Base-by-base conservation (phyloP, 2,113 vertebrate genomes). In the Pseudorhombus dupliciocellatus region DNA sequence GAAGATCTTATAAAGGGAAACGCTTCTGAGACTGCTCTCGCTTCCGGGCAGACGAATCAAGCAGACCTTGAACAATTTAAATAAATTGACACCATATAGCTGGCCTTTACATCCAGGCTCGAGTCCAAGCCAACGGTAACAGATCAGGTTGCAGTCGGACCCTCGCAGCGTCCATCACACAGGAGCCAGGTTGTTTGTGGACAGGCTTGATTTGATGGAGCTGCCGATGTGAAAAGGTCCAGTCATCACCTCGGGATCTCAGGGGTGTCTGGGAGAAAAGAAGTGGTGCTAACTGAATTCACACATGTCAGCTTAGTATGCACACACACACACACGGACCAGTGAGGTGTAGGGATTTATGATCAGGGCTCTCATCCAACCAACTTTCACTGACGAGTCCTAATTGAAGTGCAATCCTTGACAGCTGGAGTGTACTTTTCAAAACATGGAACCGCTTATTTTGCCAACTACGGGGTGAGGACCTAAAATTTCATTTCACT, bases 211-310 rank as follows among this genome's bases (percentile, higher is more conserved):
- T 80, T 73, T 78, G 71, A 80, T 51, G n/a, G 61, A 42, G 18
- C 64, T 57, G 70, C 59, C 66, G 55, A 70, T 73, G 67, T 76
- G 62, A 78, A 74, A 64, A 80, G 56, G 48, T 77, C 80, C 62
- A 70, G 58, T 85, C 76, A 20, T 82, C 88, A 87, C 84, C 51
- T 82, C 15, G 0, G 51, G 42, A 20, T 79, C 79, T 77, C 77
- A 72, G 57, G 83, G 78, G 65, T 60, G 72, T 85, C 79, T 85
- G 71, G 59, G 34, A 62, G 73, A 66, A 44, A 37, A 56, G 60
- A 18, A 56, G 34, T 4, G 1, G 24, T 1, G 26, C 56, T 80
- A 73, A 88, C 8, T 75, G 53, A 30, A 79, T 83, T 68, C 26
- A 66, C 80, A 82, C 55, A 72, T 76, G 73, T 48, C 53, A 30